Percentiles rank a stretch among this genome's conserved stretches.
phyloP scores from a whole-genome alignment of 2,797 vertebrate species.

The Myripristis murdjan region DNA sequence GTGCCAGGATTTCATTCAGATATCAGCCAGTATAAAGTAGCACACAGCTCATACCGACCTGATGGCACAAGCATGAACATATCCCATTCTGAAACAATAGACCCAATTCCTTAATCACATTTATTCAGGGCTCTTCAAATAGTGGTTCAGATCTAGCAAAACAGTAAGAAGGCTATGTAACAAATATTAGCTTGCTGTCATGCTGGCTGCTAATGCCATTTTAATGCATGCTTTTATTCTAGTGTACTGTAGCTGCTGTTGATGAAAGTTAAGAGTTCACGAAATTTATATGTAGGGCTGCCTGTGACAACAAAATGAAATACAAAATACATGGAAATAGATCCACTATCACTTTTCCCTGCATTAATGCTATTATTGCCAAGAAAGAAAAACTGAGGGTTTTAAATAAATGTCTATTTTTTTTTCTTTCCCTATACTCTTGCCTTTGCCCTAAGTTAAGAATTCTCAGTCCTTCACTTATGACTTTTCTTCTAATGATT shows the following conservation, averaged over 20 bases:
- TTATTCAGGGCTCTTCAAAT: constrained; percentile 6
- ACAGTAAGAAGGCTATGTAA: constrained; percentile 5
- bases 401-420: constrained; percentile 3
- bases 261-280: constrained; percentile 17
- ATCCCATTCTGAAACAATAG: constrained; percentile 7
- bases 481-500: no score
- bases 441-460: not conserved
- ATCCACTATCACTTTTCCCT: not conserved
- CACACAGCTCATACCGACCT: constrained; percentile 3
- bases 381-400: not conserved
- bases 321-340: constrained; percentile 14
- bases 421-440: not conserved
- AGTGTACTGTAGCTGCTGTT: not conserved
- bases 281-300: constrained; percentile 6
- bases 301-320: constrained; percentile 17
- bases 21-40: constrained; percentile 1
- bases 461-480: not conserved
- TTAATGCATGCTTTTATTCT: constrained; percentile 35
- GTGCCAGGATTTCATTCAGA: constrained; percentile 5
- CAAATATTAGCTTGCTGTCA: constrained; percentile 12
- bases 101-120: not conserved
- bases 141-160: constrained; percentile 29
- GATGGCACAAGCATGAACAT: constrained; percentile 20
- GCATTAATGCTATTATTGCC: not conserved
- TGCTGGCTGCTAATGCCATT: constrained; percentile 42